Percentiles rank a stretch among this genome's conserved stretches.
Conservation (phyloP, 2,797 vertebrate genomes). For the Yasuhikotakia modesta region DNA sequence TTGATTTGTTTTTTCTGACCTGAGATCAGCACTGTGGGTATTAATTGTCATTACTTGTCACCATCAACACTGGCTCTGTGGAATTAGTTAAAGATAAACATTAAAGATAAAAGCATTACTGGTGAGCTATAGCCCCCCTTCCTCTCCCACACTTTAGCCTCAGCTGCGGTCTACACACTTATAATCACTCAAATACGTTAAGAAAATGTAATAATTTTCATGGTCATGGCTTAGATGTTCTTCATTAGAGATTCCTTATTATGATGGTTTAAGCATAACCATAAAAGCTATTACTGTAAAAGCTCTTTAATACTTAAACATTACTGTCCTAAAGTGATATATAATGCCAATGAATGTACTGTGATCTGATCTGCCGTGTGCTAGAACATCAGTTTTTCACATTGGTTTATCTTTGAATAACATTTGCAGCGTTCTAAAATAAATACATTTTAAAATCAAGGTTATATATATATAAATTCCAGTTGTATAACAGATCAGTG, state of each 20-base stretch:
- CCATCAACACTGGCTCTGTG: neutral
- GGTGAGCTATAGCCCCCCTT: neutral
- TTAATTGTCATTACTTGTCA: slow-evolving; percentile 34
- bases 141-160: neutral
- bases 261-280: slow-evolving; percentile 11
- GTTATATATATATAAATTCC: neutral
- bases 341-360: neutral
- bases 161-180: neutral
- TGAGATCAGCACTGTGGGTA: slow-evolving; percentile 8
- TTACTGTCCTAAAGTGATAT: slow-evolving; percentile 12
- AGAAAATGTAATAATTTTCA: neutral
- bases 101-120: too few relatives aligned
- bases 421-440: slow-evolving; percentile 4
- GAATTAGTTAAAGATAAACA: neutral
- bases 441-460: neutral
- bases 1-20: slow-evolving; percentile 26
- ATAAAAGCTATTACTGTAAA: slow-evolving; percentile 19
- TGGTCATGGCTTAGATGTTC: neutral
- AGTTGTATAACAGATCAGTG: slow-evolving; percentile 9
- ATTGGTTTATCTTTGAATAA: slow-evolving; percentile 13
- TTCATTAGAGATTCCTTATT: neutral
- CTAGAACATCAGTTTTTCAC: neutral
- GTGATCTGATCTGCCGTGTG: slow-evolving; percentile 2
- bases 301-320: slow-evolving; percentile 20
- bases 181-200: neutral